phyloP scores from a whole-genome alignment of 2,797 vertebrate species.

The Myioborus melanocephalus region DNA sequence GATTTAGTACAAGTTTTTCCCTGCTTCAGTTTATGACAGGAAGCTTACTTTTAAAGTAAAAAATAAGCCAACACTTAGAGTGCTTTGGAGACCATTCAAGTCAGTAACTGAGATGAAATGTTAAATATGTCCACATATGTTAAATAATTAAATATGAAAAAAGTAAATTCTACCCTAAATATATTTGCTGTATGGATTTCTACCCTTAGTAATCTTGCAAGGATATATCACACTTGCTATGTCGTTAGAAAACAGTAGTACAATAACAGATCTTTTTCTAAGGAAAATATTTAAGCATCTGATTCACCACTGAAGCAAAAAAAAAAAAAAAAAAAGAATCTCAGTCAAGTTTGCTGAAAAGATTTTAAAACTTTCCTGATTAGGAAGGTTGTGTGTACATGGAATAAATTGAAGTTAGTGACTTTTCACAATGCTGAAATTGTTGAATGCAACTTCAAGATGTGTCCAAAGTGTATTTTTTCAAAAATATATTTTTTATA shows the following conservation, averaged over 20 bases:
- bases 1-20: not conserved
- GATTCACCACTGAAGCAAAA: not conserved
- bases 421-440: not conserved
- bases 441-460: not conserved
- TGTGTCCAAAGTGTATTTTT: not conserved
- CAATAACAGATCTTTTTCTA: not conserved
- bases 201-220: not conserved
- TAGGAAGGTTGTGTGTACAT: accelerated
- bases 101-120: not conserved
- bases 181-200: not conserved
- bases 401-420: not conserved
- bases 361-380: not conserved
- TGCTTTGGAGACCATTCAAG: not conserved
- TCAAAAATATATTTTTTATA: not conserved
- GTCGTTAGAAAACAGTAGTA: not conserved
- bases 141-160: not conserved
- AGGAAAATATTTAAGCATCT: not conserved
- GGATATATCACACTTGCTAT: not conserved
- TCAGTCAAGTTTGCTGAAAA: not conserved
- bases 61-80: not conserved
- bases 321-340: not conserved
- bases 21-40: not conserved
- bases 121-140: not conserved
- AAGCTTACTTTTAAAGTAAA: not conserved
- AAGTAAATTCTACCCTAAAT: not conserved